Evolutionary conservation across 2,113 vertebrate genomes (phyloP).

Genomic region (Gyps fulvus): DNA sequence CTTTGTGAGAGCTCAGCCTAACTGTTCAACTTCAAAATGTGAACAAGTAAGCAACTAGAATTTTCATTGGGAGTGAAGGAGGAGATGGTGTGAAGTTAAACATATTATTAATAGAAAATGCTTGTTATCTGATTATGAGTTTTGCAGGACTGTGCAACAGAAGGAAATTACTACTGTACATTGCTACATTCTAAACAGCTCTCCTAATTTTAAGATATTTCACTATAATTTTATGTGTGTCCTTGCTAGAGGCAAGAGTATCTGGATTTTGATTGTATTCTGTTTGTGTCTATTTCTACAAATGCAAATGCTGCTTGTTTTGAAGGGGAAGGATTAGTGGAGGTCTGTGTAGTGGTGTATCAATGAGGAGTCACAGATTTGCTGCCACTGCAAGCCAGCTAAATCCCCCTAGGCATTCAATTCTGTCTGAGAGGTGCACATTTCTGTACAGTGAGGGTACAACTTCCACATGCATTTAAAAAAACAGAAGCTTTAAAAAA

Average conservation of each 20-base stretch:
- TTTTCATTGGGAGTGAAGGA: neutral
- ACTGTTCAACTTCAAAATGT: neutral
- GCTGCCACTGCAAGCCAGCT: neutral
- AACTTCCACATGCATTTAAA: neutral
- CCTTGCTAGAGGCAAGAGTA: neutral
- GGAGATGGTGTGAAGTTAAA: neutral
- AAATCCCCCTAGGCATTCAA: neutral
- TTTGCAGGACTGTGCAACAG: neutral
- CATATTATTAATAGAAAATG: neutral
- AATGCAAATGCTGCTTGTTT: neutral
- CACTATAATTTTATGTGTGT: neutral
- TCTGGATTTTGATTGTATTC: neutral
- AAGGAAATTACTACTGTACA: neutral
- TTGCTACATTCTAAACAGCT: neutral
- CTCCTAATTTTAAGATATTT: neutral
- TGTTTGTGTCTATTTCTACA: neutral
- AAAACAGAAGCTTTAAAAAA: rapidly evolving
- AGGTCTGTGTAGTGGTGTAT: neutral
- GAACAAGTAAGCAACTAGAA: neutral
- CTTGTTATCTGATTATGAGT: rapidly evolving
- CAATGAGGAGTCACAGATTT: neutral
- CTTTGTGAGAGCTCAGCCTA: neutral
- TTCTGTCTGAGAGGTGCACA: neutral
- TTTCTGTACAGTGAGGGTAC: neutral
- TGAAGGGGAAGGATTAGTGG: neutral